Percentiles rank a stretch among this genome's conserved stretches.
Evolutionary conservation across 2,797 vertebrate species (phyloP).

Genomic region (Falco naumanni): DNA sequence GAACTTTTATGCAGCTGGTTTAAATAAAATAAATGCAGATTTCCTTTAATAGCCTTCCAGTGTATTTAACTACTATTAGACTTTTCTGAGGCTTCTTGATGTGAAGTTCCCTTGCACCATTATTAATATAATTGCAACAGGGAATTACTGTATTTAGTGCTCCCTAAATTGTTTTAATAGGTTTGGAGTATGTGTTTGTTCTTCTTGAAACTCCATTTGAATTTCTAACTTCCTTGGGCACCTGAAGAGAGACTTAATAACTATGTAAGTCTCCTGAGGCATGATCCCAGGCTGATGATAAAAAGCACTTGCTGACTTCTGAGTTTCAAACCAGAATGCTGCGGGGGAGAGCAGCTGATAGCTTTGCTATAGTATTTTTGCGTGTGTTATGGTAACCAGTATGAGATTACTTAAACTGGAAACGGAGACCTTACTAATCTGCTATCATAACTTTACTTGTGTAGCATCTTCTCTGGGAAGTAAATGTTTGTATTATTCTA

Average conservation of each 20-base stretch:
- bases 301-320: neutral
- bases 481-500: neutral
- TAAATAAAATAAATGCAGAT: conserved; percentile 49
- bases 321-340: neutral
- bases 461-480: neutral
- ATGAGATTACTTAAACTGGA: neutral
- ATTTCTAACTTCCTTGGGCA: conserved; percentile 37
- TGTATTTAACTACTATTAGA: neutral
- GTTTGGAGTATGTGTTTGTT: conserved; percentile 41
- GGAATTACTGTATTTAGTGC: conserved; percentile 41
- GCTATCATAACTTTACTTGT: neutral
- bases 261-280: neutral
- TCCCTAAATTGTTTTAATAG: conserved; percentile 57
- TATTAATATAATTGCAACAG: conserved; percentile 49
- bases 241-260: conserved; percentile 31
- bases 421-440: neutral
- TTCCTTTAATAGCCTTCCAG: conserved; percentile 39
- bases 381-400: neutral
- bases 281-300: neutral
- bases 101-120: conserved; percentile 12
- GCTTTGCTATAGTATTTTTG: neutral
- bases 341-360: neutral
- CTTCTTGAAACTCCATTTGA: conserved; percentile 36
- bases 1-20: conserved; percentile 36
- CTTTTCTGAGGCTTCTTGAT: conserved; percentile 41